Evolutionary conservation across 1,140 invertebrate genomes (phyloP).

Genomic region (Cryptotermes secundus): DNA sequence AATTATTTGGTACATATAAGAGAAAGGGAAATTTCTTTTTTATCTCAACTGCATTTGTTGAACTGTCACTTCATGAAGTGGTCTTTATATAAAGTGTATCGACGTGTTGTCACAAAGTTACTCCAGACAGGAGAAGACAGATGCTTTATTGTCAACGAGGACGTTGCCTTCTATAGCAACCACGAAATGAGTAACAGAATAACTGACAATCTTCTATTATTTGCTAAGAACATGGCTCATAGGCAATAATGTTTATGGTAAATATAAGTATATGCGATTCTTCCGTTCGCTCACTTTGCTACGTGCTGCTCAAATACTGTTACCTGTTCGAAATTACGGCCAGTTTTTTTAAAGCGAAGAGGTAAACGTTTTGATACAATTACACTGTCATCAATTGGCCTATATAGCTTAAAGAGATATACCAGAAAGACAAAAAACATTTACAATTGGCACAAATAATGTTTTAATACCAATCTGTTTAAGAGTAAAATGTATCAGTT

Average conservation of each 20-base stretch:
- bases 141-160: neutral
- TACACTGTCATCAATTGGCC: neutral
- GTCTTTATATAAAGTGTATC: no score
- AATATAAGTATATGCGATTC: neutral
- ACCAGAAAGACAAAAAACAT: neutral
- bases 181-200: neutral
- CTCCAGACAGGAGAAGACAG: neutral
- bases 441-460: neutral
- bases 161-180: neutral
- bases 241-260: neutral
- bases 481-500: neutral
- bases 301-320: neutral
- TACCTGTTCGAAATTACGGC: neutral
- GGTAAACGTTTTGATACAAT: neutral
- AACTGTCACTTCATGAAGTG: no score
- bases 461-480: neutral
- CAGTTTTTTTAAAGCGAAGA: neutral
- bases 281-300: neutral
- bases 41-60: no score
- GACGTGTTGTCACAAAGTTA: no score
- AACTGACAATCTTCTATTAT: neutral
- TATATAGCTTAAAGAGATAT: neutral
- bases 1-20: no score
- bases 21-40: no score
- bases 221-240: neutral